A percentile compares a stretch with the other conserved stretches of the same genome.
Evolutionary conservation across 2,888 invertebrate species (phyloP).

Genomic region (Mimas tiliae): DNA sequence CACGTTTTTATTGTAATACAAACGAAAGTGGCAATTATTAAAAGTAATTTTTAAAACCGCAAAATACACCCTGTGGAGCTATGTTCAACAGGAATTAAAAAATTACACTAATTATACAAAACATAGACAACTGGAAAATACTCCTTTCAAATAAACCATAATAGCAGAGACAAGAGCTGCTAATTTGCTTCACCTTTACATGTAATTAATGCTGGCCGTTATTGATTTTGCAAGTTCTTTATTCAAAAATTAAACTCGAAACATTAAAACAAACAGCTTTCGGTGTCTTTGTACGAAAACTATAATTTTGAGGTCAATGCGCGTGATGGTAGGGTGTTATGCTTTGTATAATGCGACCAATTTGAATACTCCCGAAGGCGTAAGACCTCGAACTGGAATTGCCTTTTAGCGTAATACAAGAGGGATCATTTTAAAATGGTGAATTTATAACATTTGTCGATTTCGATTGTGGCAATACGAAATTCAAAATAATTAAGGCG

Average conservation of each 20-base stretch:
- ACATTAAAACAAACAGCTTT: constrained; percentile 45
- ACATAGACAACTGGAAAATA: constrained; percentile 53
- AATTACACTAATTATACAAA: constrained; percentile 50
- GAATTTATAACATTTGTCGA: constrained; percentile 69
- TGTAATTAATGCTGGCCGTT: constrained; percentile 59
- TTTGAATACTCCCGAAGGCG: constrained; percentile 54
- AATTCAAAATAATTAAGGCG: constrained; percentile 63
- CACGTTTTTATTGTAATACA: background rate
- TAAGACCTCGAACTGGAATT: constrained; percentile 41
- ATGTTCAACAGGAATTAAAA: constrained; percentile 36
- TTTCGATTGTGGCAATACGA: constrained; percentile 60
- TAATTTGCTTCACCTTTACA: constrained; percentile 64
- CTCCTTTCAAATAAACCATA: constrained; percentile 57
- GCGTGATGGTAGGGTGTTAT: constrained; percentile 58
- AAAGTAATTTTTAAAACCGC: constrained; percentile 26
- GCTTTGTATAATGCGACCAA: constrained; percentile 62
- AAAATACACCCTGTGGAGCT: constrained; percentile 18
- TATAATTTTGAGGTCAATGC: constrained; percentile 68
- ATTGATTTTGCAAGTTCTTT: constrained; percentile 51
- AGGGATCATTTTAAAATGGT: constrained; percentile 50
- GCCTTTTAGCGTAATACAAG: constrained; percentile 46
- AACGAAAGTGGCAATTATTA: constrained; percentile 15
- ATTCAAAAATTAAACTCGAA: constrained; percentile 20
- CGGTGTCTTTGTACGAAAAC: constrained; percentile 62
- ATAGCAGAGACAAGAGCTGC: constrained; percentile 64